A percentile compares a stretch with the other conserved stretches of the same genome.
Evolutionary conservation across 2,888 invertebrate species (phyloP).

Genomic region (Coenonympha arcania): DNA sequence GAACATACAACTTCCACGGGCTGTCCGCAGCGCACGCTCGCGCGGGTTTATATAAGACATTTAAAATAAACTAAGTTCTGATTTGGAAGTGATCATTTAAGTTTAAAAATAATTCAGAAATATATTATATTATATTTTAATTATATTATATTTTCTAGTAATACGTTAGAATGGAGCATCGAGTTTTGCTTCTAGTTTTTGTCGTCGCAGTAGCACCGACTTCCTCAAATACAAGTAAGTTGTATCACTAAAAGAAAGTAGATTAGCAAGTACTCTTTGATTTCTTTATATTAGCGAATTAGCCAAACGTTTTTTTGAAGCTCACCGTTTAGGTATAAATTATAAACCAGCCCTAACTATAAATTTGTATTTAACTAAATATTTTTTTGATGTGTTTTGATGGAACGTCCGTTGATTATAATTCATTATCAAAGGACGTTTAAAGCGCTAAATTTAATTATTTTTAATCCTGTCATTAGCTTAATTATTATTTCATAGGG

Average conservation of each 20-base stretch:
- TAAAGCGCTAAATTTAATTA: too few relatives aligned
- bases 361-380: too few relatives aligned
- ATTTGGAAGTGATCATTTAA: constrained; percentile 20
- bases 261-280: constrained; percentile 38
- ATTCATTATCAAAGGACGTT: too few relatives aligned
- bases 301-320: too few relatives aligned
- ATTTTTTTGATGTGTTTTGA: too few relatives aligned
- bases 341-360: too few relatives aligned
- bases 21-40: constrained; percentile 50
- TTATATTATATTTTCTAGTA: constrained; percentile 20
- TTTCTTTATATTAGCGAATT: neutral
- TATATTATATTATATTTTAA: too few relatives aligned
- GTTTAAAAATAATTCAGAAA: constrained; percentile 14
- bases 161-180: constrained; percentile 47
- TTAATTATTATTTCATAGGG: too few relatives aligned
- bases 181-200: constrained; percentile 50
- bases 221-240: constrained; percentile 63
- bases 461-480: too few relatives aligned
- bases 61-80: constrained; percentile 21
- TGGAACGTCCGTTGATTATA: too few relatives aligned
- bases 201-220: constrained; percentile 48
- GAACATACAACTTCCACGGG: constrained; percentile 51
- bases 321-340: too few relatives aligned
- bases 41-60: constrained; percentile 14
- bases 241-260: constrained; percentile 51